Evolutionary conservation across 2,888 invertebrate species (phyloP).

Genomic region (Pasiphila rectangulata): DNA sequence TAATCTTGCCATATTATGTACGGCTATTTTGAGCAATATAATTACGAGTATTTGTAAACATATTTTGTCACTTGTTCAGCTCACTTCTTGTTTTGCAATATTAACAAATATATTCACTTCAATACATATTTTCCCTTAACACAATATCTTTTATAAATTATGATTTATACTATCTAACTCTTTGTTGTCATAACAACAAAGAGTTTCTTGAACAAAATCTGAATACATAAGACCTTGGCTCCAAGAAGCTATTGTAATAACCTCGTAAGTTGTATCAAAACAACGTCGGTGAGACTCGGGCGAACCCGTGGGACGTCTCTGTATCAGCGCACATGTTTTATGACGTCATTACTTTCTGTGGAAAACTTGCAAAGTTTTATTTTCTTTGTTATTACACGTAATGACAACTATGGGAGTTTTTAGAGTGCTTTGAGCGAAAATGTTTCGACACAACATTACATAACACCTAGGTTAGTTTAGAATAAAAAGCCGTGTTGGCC

Average conservation of each 20-base stretch:
- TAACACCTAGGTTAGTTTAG: no score
- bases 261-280: background rate
- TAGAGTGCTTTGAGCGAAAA: background rate
- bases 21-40: no score
- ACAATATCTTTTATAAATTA: no score
- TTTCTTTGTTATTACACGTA: constrained; percentile 19
- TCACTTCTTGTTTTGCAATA: no score
- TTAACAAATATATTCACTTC: no score
- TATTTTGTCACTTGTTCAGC: no score
- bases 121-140: no score
- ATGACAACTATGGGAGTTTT: constrained; percentile 1
- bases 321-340: constrained; percentile 25
- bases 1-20: no score
- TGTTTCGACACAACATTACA: background rate
- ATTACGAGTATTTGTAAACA: no score
- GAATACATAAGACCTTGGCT: background rate
- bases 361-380: constrained; percentile 18
- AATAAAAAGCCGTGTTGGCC: no score
- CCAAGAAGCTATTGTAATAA: constrained; percentile 4
- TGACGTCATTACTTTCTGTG: constrained; percentile 27
- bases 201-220: background rate
- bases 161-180: no score
- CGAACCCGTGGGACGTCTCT: constrained; percentile 20
- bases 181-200: no score
- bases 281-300: constrained; percentile 11